Evolutionary conservation across 2,113 vertebrate species (phyloP).

Genomic region (Gulo gulo): DNA sequence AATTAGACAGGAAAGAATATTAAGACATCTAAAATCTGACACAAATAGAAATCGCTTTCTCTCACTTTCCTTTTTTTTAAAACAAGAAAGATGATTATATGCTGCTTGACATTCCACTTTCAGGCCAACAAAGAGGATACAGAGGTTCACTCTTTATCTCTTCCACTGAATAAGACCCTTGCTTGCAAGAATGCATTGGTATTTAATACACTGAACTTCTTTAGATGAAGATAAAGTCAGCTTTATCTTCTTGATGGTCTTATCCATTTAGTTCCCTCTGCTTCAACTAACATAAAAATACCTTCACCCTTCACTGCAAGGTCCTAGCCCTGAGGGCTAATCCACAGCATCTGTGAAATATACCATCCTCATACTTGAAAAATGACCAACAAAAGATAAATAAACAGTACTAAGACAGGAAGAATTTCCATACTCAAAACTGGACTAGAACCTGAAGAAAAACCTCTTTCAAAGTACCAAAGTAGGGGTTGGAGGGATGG

Average conservation of each 20-base stretch:
- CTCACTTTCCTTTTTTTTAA: constrained; percentile 71
- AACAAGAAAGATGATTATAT: constrained; percentile 82
- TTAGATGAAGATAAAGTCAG: constrained; percentile 77
- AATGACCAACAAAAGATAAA: neutral
- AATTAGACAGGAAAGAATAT: constrained; percentile 85
- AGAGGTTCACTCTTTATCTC: constrained; percentile 75
- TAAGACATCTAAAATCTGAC: constrained; percentile 85
- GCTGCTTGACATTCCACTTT: constrained; percentile 82
- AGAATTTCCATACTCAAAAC: neutral
- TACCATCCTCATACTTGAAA: neutral
- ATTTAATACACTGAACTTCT: constrained; percentile 75
- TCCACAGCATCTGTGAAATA: neutral
- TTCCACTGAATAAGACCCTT: constrained; percentile 74
- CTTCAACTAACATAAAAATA: constrained; percentile 70
- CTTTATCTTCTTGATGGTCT: constrained; percentile 75
- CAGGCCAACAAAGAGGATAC: constrained; percentile 78
- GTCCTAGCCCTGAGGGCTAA: constrained; percentile 48
- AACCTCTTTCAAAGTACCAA: neutral
- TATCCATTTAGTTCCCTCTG: constrained; percentile 64
- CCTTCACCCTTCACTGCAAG: constrained; percentile 54
- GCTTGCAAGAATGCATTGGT: constrained; percentile 61
- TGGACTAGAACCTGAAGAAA: neutral
- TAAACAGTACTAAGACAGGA: neutral
- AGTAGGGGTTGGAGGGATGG: neutral
- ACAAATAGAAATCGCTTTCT: constrained; percentile 83